Percentiles rank a stretch among this genome's conserved stretches.
phyloP scores from a whole-genome alignment of 1,140 invertebrate genomes.

The Aphelenchoides fujianensis region DNA sequence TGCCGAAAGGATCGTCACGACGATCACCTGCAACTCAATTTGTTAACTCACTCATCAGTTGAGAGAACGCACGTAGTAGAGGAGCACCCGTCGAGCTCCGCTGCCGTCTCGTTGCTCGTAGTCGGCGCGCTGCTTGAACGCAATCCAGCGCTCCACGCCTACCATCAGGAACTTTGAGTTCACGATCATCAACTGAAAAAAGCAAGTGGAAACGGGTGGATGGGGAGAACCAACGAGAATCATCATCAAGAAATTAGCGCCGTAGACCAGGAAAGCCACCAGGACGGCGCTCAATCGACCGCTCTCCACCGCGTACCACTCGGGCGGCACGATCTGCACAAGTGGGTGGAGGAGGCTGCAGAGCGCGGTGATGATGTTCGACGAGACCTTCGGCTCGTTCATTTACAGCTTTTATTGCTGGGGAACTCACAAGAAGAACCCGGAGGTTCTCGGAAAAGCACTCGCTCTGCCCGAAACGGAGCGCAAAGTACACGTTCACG shows the following conservation, averaged over 20 bases:
- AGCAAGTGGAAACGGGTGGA: no score
- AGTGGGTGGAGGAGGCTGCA: neutral
- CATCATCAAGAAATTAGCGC: neutral
- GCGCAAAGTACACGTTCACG: slow-evolving; percentile 7
- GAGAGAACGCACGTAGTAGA: neutral
- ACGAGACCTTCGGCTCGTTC: no score
- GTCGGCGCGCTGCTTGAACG: slow-evolving; percentile 2
- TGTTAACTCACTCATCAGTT: neutral
- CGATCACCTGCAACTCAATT: neutral
- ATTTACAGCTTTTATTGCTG: no score
- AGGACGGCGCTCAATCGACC: neutral
- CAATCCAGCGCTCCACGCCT: neutral
- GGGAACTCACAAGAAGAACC: slow-evolving; percentile 1
- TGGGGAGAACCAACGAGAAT: no score
- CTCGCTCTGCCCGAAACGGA: neutral
- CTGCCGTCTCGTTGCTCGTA: slow-evolving; percentile 3
- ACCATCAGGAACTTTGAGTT: neutral
- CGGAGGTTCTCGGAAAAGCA: neutral
- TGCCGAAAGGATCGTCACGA: neutral
- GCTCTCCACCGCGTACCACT: neutral
- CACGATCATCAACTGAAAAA: neutral
- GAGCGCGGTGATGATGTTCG: neutral
- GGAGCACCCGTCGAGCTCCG: neutral
- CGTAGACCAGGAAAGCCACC: neutral
- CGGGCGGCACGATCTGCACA: neutral